phyloP scores from a whole-genome alignment of 1,140 invertebrate species.

The Scaptodrosophila lebanonensis region DNA sequence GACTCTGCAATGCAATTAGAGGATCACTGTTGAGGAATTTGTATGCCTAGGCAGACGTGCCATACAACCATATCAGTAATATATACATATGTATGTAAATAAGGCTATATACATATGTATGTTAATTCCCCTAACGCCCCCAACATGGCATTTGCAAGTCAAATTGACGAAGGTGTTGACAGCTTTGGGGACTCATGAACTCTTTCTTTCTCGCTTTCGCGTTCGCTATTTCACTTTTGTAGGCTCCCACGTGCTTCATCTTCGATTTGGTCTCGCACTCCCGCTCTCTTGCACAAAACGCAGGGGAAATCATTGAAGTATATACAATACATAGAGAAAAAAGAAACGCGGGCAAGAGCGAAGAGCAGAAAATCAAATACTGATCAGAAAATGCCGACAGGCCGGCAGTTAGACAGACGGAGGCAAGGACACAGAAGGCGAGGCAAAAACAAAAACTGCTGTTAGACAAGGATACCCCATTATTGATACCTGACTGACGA shows the following conservation, averaged over 20 bases:
- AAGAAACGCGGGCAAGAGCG: constrained; percentile 1
- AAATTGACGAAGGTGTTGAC: constrained; percentile 37
- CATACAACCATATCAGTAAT: not conserved
- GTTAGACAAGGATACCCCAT: constrained; percentile 57
- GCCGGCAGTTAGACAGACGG: constrained; percentile 13
- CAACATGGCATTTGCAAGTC: constrained; percentile 27
- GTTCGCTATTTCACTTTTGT: too few relatives aligned
- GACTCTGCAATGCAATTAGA: constrained; percentile 35
- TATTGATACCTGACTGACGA: not conserved
- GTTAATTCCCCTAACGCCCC: too few relatives aligned
- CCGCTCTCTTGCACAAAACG: too few relatives aligned
- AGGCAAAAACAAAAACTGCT: constrained; percentile 28
- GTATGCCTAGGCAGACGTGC: constrained; percentile 26
- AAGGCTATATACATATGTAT: not conserved
- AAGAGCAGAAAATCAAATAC: constrained; percentile 41
- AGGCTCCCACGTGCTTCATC: too few relatives aligned
- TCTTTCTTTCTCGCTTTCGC: too few relatives aligned
- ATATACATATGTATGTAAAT: not conserved
- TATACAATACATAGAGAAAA: constrained; percentile 28
- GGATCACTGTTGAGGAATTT: constrained; percentile 19
- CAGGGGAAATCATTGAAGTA: constrained; percentile 41
- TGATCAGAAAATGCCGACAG: constrained; percentile 52
- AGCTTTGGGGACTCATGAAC: too few relatives aligned
- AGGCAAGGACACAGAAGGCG: too few relatives aligned
- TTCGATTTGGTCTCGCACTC: too few relatives aligned